Percentiles rank a stretch among this genome's conserved stretches.
phyloP scores from a whole-genome alignment of 1,140 invertebrate species.

The Drosophila quadrilineata region DNA sequence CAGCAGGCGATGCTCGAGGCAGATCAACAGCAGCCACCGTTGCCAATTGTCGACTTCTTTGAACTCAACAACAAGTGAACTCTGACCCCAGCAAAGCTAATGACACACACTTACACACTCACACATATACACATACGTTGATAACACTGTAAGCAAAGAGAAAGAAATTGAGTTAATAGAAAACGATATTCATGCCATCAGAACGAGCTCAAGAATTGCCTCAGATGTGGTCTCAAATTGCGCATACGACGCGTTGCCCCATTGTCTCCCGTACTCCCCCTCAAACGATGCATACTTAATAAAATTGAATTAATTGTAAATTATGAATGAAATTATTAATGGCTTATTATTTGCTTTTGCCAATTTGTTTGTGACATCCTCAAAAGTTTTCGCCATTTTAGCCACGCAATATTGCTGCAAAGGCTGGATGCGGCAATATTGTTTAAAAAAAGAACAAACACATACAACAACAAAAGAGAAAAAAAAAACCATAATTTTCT shows the following conservation, averaged over 20 bases:
- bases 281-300: conserved; percentile 18
- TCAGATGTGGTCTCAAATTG: conserved; percentile 52
- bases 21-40: conserved; percentile 39
- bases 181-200: conserved; percentile 65
- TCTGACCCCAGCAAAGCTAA: conserved; percentile 12
- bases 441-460: conserved; percentile 12
- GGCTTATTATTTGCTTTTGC: too few species aligned
- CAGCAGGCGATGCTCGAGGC: conserved; percentile 50
- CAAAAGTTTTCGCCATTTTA: too few species aligned
- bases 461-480: too few species aligned
- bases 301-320: conserved; percentile 19
- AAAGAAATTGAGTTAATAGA: too few species aligned
- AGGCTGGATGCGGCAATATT: conserved; percentile 75
- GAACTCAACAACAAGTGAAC: conserved; percentile 61
- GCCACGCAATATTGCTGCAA: conserved; percentile 58
- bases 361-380: too few species aligned
- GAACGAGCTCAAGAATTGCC: conserved; percentile 12
- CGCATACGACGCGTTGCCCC: conserved; percentile 32
- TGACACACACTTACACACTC: conserved; percentile 1
- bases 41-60: conserved; percentile 40
- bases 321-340: too few species aligned
- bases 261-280: too few species aligned
- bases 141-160: conserved; percentile 4
- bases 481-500: too few species aligned
- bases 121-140: conserved; percentile 9